A percentile compares a stretch with the other conserved stretches of the same genome.
Evolutionary conservation across 2,113 vertebrate genomes (phyloP).

Genomic region (Chaetorhynchus papuensis): DNA sequence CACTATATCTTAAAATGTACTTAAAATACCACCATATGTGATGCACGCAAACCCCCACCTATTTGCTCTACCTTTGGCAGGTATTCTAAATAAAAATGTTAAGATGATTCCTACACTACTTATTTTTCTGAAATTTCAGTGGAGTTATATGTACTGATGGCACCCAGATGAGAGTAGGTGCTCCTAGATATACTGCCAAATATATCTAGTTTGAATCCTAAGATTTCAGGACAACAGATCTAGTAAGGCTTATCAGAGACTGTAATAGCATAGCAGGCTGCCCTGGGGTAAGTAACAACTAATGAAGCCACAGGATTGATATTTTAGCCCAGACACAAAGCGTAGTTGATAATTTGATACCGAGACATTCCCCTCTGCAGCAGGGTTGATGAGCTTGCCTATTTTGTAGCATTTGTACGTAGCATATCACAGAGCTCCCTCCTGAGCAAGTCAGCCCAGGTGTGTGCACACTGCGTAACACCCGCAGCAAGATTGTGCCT

Average conservation of each 20-base stretch:
- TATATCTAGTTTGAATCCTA: neutral
- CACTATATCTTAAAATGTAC: neutral
- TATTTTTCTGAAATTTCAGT: neutral
- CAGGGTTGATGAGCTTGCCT: neutral
- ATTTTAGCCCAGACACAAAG: neutral
- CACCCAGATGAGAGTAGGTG: neutral
- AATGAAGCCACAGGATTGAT: neutral
- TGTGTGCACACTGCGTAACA: neutral
- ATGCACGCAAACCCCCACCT: neutral
- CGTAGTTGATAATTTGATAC: neutral
- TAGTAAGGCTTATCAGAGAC: neutral
- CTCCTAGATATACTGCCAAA: neutral
- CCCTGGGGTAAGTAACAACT: neutral
- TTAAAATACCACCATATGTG: neutral
- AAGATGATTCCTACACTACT: neutral
- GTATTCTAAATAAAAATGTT: neutral
- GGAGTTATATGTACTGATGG: neutral
- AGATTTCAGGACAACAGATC: neutral
- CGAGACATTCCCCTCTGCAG: neutral
- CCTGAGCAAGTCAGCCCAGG: neutral
- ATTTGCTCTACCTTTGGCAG: neutral
- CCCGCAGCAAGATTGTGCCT: neutral
- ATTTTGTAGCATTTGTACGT: neutral
- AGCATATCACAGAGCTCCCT: neutral
- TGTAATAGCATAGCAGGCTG: neutral